Evolutionary conservation across 2,113 vertebrate genomes (phyloP).

Genomic region (Lepisosteus osseus): DNA sequence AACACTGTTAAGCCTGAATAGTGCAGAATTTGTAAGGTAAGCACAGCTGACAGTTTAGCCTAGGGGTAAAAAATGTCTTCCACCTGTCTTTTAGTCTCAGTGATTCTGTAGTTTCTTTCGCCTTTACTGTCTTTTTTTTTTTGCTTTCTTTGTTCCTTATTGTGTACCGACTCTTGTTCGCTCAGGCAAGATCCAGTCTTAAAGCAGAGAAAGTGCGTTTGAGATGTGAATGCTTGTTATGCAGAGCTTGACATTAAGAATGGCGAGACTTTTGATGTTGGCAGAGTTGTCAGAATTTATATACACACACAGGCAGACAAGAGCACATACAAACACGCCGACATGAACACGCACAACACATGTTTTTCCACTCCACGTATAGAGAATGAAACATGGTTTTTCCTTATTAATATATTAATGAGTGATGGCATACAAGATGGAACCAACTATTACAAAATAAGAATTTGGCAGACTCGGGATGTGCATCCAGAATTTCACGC

Average conservation of each 20-base stretch:
- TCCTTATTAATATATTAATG: no score
- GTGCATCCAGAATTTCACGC: no score
- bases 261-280: slow-evolving; percentile 6
- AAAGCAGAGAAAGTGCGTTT: slow-evolving; percentile 8
- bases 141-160: slow-evolving; percentile 35
- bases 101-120: slow-evolving; percentile 16
- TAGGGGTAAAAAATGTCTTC: slow-evolving; percentile 29
- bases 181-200: slow-evolving; percentile 17
- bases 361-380: no score
- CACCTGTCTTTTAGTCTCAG: slow-evolving; percentile 23
- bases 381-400: no score
- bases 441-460: not conserved
- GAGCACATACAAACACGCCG: not conserved
- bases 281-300: not conserved
- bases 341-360: no score
- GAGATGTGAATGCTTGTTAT: slow-evolving; percentile 6
- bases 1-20: not conserved
- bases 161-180: slow-evolving; percentile 23
- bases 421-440: not conserved
- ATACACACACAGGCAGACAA: no score
- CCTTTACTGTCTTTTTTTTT: slow-evolving; percentile 25
- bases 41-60: slow-evolving; percentile 27
- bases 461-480: no score
- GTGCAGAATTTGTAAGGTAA: slow-evolving; percentile 21
- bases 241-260: slow-evolving; percentile 11